These are phyloP conservation scores for Yponomeuta malinellus DNA, from an alignment of 2,888 invertebrate species.

Conservation along the genomic window DNA sequence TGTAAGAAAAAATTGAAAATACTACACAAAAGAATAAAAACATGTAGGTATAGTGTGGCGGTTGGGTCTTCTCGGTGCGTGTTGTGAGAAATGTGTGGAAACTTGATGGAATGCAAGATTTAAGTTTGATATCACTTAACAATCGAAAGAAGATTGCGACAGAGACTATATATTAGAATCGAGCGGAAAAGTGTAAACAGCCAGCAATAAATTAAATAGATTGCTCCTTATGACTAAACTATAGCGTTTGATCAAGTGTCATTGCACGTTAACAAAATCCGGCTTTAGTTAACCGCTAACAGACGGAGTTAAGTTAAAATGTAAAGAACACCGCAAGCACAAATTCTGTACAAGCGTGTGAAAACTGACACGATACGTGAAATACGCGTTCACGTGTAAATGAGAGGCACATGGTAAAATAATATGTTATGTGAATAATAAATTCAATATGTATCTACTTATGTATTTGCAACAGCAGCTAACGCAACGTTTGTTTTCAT, in stretches of 20 bases:
- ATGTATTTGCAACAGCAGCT: not conserved
- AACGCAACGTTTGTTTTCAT: not conserved
- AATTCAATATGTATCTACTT: not conserved
- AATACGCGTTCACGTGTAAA: conserved; percentile 42
- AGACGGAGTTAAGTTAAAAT: not conserved
- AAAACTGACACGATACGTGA: conserved; percentile 38
- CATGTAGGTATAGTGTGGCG: no score
- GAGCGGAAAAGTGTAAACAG: no score
- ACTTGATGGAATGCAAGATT: no score
- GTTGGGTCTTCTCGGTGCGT: no score
- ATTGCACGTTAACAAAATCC: conserved; percentile 28
- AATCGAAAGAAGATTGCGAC: no score
- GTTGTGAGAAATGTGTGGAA: no score
- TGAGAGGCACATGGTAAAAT: conserved; percentile 34
- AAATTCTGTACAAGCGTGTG: conserved; percentile 26
- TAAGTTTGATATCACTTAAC: no score
- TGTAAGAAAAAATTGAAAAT: no score
- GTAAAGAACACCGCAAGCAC: conserved; percentile 2
- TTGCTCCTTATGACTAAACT: no score
- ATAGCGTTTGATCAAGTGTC: conserved; percentile 28
- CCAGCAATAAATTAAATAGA: no score
- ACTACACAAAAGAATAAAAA: no score
- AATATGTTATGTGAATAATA: conserved; percentile 20
- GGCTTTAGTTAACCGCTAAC: not conserved
- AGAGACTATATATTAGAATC: no score